Percentiles rank a stretch among this genome's conserved stretches.
phyloP scores from a whole-genome alignment of 2,797 vertebrate species.

The Synaphobranchus kaupii region DNA sequence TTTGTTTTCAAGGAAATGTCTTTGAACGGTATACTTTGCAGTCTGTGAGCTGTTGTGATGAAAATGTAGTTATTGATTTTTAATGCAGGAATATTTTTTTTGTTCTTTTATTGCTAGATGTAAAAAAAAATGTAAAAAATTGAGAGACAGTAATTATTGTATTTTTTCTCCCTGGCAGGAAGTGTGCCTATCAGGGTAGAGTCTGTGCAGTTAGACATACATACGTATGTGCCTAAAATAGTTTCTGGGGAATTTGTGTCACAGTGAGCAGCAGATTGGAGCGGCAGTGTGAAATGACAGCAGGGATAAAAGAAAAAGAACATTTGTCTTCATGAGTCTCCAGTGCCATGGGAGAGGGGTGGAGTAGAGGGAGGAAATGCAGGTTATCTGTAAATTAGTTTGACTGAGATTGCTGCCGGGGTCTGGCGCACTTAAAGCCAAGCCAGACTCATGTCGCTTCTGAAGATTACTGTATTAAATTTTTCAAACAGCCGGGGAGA shows the following conservation, averaged over 20 bases:
- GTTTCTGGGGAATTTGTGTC: not conserved
- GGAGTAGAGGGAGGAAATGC: not conserved
- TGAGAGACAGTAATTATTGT: not conserved
- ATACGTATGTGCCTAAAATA: not conserved
- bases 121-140: not conserved
- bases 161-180: not conserved
- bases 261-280: not conserved
- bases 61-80: not conserved
- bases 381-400: slow-evolving; percentile 35
- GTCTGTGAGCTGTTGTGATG: not conserved
- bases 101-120: not conserved
- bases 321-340: slow-evolving; percentile 31
- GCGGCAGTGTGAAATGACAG: not conserved
- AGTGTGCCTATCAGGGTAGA: not conserved
- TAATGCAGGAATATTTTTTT: not conserved
- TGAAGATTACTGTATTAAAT: slow-evolving; percentile 28
- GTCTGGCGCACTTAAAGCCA: not conserved
- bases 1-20: not conserved
- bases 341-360: slow-evolving; percentile 4
- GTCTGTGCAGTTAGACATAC: not conserved
- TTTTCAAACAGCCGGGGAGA: slow-evolving; percentile 16
- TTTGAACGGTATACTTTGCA: not conserved
- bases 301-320: not conserved
- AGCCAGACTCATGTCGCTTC: slow-evolving; percentile 22
- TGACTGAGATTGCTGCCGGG: not conserved